Evolutionary conservation across 2,888 invertebrate genomes (phyloP).

Genomic region (Prenolepis imparis): DNA sequence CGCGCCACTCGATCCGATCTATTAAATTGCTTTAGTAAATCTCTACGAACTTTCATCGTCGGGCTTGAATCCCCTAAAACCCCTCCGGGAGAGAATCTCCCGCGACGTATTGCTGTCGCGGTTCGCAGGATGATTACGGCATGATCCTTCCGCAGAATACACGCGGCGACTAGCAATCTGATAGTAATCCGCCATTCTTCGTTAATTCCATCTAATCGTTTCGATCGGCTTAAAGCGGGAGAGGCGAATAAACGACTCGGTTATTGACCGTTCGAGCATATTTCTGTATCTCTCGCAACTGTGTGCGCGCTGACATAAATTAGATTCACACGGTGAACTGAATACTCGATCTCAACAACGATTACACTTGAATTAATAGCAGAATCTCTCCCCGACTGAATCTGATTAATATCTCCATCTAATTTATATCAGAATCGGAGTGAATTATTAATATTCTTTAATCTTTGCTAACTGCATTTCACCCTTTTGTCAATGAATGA

Average conservation of each 20-base stretch:
- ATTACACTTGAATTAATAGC: neutral
- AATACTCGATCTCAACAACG: neutral
- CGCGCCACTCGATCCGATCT: conserved; percentile 44
- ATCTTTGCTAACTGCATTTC: neutral
- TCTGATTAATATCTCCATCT: no score
- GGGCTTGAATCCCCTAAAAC: conserved; percentile 4
- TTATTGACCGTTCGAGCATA: conserved; percentile 2
- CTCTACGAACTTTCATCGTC: conserved; percentile 29
- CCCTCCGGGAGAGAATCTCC: conserved; percentile 15
- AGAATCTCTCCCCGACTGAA: no score
- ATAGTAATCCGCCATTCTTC: conserved; percentile 33
- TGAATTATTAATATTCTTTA: neutral
- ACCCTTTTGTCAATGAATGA: no score
- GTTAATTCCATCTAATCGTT: conserved; percentile 42
- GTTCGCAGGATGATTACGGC: conserved; percentile 29
- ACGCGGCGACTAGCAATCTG: conserved; percentile 8
- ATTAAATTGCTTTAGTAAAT: conserved; percentile 56
- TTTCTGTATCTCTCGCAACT: neutral
- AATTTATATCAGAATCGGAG: no score
- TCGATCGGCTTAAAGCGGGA: conserved; percentile 19
- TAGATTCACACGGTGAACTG: neutral
- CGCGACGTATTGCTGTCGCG: conserved; percentile 23
- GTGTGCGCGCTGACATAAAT: neutral
- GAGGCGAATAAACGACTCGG: neutral
- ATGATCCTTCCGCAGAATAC: conserved; percentile 23